These are phyloP conservation scores for Podocnemis expansa DNA, from an alignment of 2,113 vertebrate species.

Conservation along the genomic window DNA sequence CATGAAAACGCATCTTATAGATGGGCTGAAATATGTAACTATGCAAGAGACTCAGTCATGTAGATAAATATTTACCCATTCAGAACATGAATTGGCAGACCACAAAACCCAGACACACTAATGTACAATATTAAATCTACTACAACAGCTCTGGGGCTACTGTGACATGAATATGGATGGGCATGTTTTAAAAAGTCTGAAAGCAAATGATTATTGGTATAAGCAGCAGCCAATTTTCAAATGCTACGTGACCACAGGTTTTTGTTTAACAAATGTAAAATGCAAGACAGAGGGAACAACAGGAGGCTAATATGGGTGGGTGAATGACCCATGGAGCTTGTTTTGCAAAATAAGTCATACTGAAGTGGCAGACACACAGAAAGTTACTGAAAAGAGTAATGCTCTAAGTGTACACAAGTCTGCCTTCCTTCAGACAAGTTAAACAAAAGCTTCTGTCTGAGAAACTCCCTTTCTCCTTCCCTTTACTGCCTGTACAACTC, in stretches of 20 bases:
- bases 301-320: background rate
- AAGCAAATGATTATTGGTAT: background rate
- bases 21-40: background rate
- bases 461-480: background rate
- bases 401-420: background rate
- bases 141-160: background rate
- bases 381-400: background rate
- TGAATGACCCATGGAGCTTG: background rate
- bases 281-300: background rate
- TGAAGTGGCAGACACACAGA: background rate
- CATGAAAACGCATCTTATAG: background rate
- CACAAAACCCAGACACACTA: background rate
- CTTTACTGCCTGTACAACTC: background rate
- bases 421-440: background rate
- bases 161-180: background rate
- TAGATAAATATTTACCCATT: conserved; percentile 25
- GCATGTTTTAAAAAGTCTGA: background rate
- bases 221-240: background rate
- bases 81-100: conserved; percentile 23
- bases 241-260: background rate
- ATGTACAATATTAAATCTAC: background rate
- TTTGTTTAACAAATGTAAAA: conserved; percentile 20
- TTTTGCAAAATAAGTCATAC: background rate
- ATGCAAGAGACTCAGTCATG: background rate
- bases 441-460: background rate